Base-by-base conservation (phyloP, 2,888 invertebrate species). In the Tricholauxania praeusta region DNA sequence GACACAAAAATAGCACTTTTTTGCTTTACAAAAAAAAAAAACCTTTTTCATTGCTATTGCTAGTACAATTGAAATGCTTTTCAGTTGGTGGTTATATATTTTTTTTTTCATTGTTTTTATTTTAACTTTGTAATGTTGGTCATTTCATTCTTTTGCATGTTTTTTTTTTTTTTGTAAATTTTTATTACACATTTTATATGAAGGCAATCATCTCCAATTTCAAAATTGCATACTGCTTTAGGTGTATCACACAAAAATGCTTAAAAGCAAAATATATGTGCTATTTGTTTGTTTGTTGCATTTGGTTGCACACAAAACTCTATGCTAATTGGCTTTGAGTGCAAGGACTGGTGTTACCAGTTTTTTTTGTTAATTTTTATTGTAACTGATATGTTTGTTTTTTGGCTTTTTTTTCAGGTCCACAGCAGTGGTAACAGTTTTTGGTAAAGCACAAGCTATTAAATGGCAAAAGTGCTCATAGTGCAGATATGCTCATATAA, bases 291-390 rank as follows among this genome's bases (percentile, higher is more conserved):
- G 53, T 73, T 73, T 73, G 39, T 63, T 57, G 51, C 53, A 70
- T 65, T 73, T 55, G 57, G 73, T 73, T 65, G 57, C 49, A 73
- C 68, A 63, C 64, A 69, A 64, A 65, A 70, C 65, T 66, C 65
- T 73, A 19, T 68, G 59, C 65, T 73, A 65, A 66, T 73, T 73
- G 73, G 60, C 60, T 62, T 70, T 72, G 28, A 60, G 66, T 17
- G 12, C 60, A 53, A 28, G 22, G 39, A 39, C 7, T 39, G 3
- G 39, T 39, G 39, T 39, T 39, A 4, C 39, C 10, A 39, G 8
- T 39, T 39, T 39, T 32, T 39, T 7, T n/a, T 55, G 12, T 2
- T 28, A 12, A 19, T 55, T 55, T 55, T 55, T 22, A 19, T 19
- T 55, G 5, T 4, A 12, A 55, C n/a, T 55, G 19, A 15, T 55